Evolutionary conservation across 1,140 invertebrate genomes (phyloP), one percentile per base, ranked within the genome.

Genomic region (Acromyrmex charruanus): DNA sequence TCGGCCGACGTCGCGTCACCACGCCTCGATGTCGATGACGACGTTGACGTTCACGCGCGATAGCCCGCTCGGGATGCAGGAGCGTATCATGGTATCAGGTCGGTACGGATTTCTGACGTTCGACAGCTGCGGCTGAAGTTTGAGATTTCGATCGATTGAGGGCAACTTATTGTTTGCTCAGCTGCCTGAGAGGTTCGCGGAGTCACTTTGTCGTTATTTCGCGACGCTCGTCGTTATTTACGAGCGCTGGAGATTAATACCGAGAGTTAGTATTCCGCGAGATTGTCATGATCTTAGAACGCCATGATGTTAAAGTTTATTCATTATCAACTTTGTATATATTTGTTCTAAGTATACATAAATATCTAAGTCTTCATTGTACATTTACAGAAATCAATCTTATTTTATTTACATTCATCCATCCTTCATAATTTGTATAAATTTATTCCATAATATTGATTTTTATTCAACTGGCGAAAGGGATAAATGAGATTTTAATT

Each of bases 21-120:
- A 75, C 18, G 28, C 85, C 69, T 68, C 75, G 65, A 10, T 66
- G 79, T 75, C 77, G 61, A 88, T 66, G 81, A 84, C 49, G 74
- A 66, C n/a, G 59, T 31, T 80, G 35, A 53, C 28, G 39, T 49
- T 65, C 35, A 35, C 58, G 44, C 51, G 31, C 63, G 31, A 28
- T 35, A 25, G 66, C 44, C 63, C 61, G 16, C 39, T 39, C 18
- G 5, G 7, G 4, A 16, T 18, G 12, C 87, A 61, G 71, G 44
- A 51, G 71, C 80, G 65, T 85, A 53, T 80, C 81, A 77, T 88
- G n/a, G 53, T 7, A 16, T 12, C 79, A 63, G 49, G 66, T 9
- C 65, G 87, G 21, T 35, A 31, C 44, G 81, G 58, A 65, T 77
- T 35, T 55, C 35, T 16, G 58, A 66, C 28, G 59, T 44, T 51